Percentiles rank a stretch among this genome's conserved stretches.
These are phyloP conservation scores for Hirtodrosophila alboralis DNA, from an alignment of 2,888 invertebrate genomes.

Conservation along the genomic window DNA sequence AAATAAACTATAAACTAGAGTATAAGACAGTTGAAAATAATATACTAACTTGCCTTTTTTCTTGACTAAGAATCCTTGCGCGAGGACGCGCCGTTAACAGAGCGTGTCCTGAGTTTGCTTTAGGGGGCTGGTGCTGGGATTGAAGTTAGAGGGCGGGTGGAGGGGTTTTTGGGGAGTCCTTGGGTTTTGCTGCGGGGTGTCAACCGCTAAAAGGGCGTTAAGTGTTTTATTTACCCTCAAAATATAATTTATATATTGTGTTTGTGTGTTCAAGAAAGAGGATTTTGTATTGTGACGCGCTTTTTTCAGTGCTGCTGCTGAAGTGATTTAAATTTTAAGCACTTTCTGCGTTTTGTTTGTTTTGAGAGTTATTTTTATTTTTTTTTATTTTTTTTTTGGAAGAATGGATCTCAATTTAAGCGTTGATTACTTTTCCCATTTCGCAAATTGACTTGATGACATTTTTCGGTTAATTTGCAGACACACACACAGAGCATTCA, in stretches of 20 bases:
- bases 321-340: slow-evolving; percentile 79
- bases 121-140: no score
- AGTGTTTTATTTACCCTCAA: slow-evolving; percentile 78
- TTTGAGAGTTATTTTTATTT: no score
- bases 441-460: slow-evolving; percentile 77
- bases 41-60: no score
- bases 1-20: no score
- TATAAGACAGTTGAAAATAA: no score
- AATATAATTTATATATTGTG: slow-evolving; percentile 76
- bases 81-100: slow-evolving; percentile 71
- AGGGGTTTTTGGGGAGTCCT: not conserved
- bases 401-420: not conserved
- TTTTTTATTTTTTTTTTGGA: slow-evolving; percentile 8
- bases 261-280: slow-evolving; percentile 23
- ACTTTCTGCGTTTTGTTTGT: slow-evolving; percentile 70
- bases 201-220: slow-evolving; percentile 79
- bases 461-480: slow-evolving; percentile 74
- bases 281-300: slow-evolving; percentile 68
- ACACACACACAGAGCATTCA: slow-evolving; percentile 2
- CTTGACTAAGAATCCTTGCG: slow-evolving; percentile 46
- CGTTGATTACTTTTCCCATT: slow-evolving; percentile 78
- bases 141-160: no score
- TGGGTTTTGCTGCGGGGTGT: slow-evolving; percentile 41
- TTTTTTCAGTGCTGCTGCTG: no score
- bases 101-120: slow-evolving; percentile 69